These are phyloP conservation scores for Rugalucina vietnamica DNA, from an alignment of 2,888 invertebrate species.

Conservation along the genomic window DNA sequence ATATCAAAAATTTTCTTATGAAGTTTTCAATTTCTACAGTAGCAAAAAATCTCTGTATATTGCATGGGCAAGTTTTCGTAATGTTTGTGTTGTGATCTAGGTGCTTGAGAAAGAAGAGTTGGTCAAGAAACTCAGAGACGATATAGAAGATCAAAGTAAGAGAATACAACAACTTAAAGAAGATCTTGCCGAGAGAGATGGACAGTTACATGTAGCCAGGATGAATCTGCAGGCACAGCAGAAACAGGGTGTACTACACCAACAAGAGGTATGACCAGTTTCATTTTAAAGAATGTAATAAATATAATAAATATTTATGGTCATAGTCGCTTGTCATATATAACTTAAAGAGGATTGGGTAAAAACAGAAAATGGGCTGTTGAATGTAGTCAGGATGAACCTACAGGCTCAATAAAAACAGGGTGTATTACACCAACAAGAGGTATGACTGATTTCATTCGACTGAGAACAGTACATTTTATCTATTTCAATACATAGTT, in stretches of 20 bases:
- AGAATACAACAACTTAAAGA: slow-evolving; percentile 78
- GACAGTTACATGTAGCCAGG: slow-evolving; percentile 79
- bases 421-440: slow-evolving; percentile 78
- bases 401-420: slow-evolving; percentile 81
- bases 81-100: too few species aligned
- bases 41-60: too few species aligned
- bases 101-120: slow-evolving; percentile 75
- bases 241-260: slow-evolving; percentile 80
- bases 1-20: too few species aligned
- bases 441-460: too few species aligned
- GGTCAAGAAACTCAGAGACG: slow-evolving; percentile 70
- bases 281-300: too few species aligned
- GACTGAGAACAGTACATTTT: too few species aligned
- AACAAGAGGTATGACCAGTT: slow-evolving; percentile 80
- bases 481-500: too few species aligned
- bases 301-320: too few species aligned
- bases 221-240: slow-evolving; percentile 81
- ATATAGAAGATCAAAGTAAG: slow-evolving; percentile 76
- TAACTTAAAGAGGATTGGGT: too few species aligned
- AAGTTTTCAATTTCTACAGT: too few species aligned
- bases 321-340: too few species aligned
- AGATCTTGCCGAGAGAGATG: slow-evolving; percentile 81
- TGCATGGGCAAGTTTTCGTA: too few species aligned
- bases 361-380: slow-evolving; percentile 82
- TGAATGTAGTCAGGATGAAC: slow-evolving; percentile 79